Percentiles rank a stretch among this genome's conserved stretches.
Conservation (phyloP, 1,140 invertebrate genomes). For the Drosophila repleta region DNA sequence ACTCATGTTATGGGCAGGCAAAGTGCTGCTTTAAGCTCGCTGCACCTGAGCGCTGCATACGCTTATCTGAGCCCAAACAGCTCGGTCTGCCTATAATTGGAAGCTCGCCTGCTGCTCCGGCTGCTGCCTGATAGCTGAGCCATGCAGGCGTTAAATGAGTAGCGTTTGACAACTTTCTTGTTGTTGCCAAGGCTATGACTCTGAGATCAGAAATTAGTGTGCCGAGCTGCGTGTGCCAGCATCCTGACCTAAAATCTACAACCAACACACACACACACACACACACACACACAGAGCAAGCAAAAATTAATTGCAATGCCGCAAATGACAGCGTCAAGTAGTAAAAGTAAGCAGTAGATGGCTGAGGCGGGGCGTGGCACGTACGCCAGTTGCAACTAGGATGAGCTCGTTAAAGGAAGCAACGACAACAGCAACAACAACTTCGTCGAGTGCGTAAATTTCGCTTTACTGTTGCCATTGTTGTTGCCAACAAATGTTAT, state of each 20-base stretch:
- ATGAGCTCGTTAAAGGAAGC: slow-evolving; percentile 80
- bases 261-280: slow-evolving; percentile 5
- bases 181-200: slow-evolving; percentile 28
- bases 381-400: slow-evolving; percentile 72
- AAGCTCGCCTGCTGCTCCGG: neutral
- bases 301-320: slow-evolving; percentile 82
- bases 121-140: slow-evolving; percentile 26
- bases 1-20: neutral
- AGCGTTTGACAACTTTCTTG: slow-evolving; percentile 62
- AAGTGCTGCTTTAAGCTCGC: slow-evolving; percentile 1
- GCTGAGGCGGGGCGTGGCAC: slow-evolving; percentile 39
- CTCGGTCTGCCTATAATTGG: neutral
- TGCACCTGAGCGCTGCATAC: slow-evolving; percentile 35
- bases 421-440: slow-evolving; percentile 53
- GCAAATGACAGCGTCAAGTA: slow-evolving; percentile 81
- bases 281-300: slow-evolving; percentile 38
- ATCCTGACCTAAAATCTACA: slow-evolving; percentile 13
- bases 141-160: slow-evolving; percentile 76
- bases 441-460: slow-evolving; percentile 72
- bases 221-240: slow-evolving; percentile 59
- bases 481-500: slow-evolving; percentile 72
- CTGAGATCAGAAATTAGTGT: slow-evolving; percentile 76
- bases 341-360: slow-evolving; percentile 74
- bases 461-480: slow-evolving; percentile 29
- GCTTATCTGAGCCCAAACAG: slow-evolving; percentile 45